Conservation (phyloP, 2,888 invertebrate genomes). For the Liopterus haemorrhoidalis region DNA sequence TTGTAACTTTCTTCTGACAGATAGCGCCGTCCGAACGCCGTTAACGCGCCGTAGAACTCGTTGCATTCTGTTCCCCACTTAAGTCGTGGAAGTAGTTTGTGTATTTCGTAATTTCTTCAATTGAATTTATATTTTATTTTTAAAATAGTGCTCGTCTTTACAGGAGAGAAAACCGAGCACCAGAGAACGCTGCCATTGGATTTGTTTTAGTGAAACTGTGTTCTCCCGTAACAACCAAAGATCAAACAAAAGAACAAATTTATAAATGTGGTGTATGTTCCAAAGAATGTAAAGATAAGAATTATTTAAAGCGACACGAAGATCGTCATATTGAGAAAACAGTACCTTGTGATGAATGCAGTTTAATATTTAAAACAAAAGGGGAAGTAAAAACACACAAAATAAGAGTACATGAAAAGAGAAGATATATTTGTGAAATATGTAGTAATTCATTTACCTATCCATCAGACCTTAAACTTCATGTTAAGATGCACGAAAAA, state of each 20-base stretch:
- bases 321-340: background rate
- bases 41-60: too few species aligned
- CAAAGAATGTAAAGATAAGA: too few species aligned
- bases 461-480: background rate
- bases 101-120: too few species aligned
- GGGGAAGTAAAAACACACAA: background rate
- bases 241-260: background rate
- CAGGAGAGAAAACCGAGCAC: constrained; percentile 1
- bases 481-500: background rate
- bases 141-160: constrained; percentile 5
- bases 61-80: too few species aligned
- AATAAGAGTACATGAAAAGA: background rate
- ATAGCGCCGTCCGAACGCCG: too few species aligned
- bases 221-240: too few species aligned
- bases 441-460: constrained; percentile 1
- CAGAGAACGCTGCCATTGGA: background rate
- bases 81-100: too few species aligned
- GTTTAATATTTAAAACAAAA: background rate
- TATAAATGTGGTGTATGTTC: background rate
- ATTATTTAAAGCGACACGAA: background rate
- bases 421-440: background rate
- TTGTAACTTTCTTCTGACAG: too few species aligned
- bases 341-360: background rate
- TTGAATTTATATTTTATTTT: background rate
- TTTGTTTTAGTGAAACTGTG: too few species aligned